Conservation (phyloP, 2,888 invertebrate genomes). For the Tupiocoris notatus region DNA sequence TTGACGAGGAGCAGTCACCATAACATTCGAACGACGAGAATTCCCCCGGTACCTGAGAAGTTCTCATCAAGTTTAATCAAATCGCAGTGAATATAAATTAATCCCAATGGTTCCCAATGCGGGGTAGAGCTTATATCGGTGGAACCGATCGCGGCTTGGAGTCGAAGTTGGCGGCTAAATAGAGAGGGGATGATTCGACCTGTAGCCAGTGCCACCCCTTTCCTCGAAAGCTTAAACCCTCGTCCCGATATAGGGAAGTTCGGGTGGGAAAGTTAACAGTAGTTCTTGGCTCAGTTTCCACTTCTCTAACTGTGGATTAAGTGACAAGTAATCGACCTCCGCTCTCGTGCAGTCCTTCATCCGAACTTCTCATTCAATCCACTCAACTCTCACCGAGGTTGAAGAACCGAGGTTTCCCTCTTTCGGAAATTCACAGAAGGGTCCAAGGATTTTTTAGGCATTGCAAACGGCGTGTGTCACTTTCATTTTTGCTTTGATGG, state of each 20-base stretch:
- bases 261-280: conserved; percentile 26
- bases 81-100: background rate
- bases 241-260: conserved; percentile 7
- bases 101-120: background rate
- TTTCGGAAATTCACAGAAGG: too few relatives aligned
- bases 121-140: background rate
- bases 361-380: background rate
- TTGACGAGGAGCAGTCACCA: too few relatives aligned
- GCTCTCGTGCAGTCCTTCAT: background rate
- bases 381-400: background rate
- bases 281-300: conserved; percentile 29
- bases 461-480: too few relatives aligned
- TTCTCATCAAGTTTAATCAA: background rate
- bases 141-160: background rate
- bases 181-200: background rate
- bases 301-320: conserved; percentile 27
- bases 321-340: conserved; percentile 20
- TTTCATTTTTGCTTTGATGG: too few relatives aligned
- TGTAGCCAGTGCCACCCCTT: background rate
- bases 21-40: too few relatives aligned
- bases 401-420: background rate
- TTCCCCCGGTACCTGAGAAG: background rate
- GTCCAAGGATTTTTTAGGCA: too few relatives aligned
- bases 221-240: background rate
- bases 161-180: background rate